Conservation (phyloP, 2,888 invertebrate species). For the Dicyrtomina minuta region DNA sequence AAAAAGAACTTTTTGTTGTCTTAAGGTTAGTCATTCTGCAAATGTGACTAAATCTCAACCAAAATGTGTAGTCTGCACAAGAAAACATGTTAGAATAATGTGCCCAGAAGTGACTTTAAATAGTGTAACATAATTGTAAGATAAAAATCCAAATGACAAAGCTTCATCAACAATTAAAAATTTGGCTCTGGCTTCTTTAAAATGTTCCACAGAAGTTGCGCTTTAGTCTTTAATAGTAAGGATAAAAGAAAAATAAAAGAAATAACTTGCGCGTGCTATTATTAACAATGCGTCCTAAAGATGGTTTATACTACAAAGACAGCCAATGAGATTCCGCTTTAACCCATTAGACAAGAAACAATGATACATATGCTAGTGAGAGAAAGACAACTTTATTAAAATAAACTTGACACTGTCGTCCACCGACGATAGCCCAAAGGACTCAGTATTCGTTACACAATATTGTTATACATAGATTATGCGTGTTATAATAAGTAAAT, state of each 20-base stretch:
- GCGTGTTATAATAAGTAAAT: no score
- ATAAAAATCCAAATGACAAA: neutral
- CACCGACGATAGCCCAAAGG: no score
- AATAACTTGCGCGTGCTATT: no score
- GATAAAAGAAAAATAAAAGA: neutral
- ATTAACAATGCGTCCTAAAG: conserved; percentile 18
- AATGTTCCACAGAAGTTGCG: neutral
- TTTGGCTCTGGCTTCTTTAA: neutral
- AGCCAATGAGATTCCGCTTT: neutral
- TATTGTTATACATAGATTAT: no score
- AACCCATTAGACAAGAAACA: neutral
- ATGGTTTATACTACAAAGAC: neutral
- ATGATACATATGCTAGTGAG: conserved; percentile 15
- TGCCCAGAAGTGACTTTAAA: neutral
- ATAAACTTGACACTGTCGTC: no score
- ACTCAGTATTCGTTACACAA: no score
- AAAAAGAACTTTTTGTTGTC: no score
- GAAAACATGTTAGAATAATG: neutral
- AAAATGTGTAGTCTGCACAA: no score
- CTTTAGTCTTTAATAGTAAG: conserved; percentile 7
- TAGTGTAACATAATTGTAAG: neutral
- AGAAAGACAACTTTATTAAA: no score
- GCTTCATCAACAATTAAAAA: neutral
- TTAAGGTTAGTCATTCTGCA: no score
- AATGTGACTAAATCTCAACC: no score